Conservation (phyloP, 2,113 vertebrate species). For the Tragelaphus scriptus region DNA sequence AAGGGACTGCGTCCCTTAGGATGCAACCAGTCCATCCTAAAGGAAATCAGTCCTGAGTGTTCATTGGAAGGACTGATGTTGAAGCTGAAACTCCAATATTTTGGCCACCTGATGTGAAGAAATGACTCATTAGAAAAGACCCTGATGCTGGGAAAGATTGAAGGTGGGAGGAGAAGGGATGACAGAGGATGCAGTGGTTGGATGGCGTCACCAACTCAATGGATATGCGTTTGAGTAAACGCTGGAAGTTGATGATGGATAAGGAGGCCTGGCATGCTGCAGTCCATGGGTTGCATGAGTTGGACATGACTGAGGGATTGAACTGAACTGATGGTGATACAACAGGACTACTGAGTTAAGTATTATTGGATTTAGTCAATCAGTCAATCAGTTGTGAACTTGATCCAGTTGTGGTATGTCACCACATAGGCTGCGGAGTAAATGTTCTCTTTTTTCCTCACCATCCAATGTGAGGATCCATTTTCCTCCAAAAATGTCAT, state of each 20-base stretch:
- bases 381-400: neutral
- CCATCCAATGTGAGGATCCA: neutral
- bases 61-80: neutral
- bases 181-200: neutral
- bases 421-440: neutral
- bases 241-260: neutral
- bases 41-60: neutral
- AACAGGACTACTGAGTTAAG: neutral
- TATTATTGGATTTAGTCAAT: neutral
- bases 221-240: neutral
- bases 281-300: neutral
- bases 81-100: neutral
- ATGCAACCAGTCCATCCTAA: neutral
- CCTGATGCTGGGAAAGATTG: neutral
- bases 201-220: neutral
- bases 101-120: neutral
- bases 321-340: neutral
- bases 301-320: neutral
- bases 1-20: neutral
- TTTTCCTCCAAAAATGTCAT: neutral
- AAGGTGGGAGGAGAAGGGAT: neutral
- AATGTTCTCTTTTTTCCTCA: neutral
- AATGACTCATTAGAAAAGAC: neutral
- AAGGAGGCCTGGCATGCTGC: neutral
- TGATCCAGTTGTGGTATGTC: neutral